phyloP scores from a whole-genome alignment of 2,113 vertebrate species.

The Bos indicus region DNA sequence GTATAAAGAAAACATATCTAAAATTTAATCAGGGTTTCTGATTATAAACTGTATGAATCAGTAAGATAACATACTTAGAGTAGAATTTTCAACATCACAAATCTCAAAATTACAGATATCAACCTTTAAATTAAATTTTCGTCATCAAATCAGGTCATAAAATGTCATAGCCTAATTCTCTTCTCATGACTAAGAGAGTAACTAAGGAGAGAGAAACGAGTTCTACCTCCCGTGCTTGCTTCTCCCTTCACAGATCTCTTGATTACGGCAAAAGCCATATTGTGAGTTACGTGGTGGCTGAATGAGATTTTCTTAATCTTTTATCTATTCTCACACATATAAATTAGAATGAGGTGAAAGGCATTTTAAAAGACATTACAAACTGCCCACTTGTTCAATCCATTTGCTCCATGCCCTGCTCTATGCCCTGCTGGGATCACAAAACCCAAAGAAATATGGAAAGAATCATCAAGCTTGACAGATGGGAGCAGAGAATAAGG shows the following conservation, averaged over 20 bases:
- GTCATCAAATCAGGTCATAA: conserved; percentile 41
- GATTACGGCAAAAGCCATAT: not conserved
- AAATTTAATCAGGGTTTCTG: conserved; percentile 59
- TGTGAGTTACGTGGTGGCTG: not conserved
- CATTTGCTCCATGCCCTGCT: not conserved
- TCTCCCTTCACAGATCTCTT: not conserved
- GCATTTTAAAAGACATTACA: not conserved
- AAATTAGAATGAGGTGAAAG: conserved; percentile 4
- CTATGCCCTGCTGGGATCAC: not conserved
- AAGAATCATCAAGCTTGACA: not conserved
- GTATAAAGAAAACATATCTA: conserved; percentile 58
- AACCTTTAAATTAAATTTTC: conserved; percentile 61
- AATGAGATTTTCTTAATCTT: not conserved
- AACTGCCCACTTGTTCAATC: not conserved
- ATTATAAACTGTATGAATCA: conserved; percentile 55
- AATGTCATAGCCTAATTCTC: conserved; percentile 41
- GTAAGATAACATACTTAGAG: conserved; percentile 32
- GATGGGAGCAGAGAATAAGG: not conserved
- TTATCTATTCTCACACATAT: not conserved
- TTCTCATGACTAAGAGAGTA: conserved; percentile 9
- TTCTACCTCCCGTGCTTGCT: not conserved
- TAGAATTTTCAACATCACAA: conserved; percentile 39
- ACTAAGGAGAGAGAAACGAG: not conserved
- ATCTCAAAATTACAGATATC: conserved; percentile 17
- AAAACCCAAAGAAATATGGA: not conserved